Conservation (phyloP, 2,797 vertebrate species). For the Cossypha heuglini region DNA sequence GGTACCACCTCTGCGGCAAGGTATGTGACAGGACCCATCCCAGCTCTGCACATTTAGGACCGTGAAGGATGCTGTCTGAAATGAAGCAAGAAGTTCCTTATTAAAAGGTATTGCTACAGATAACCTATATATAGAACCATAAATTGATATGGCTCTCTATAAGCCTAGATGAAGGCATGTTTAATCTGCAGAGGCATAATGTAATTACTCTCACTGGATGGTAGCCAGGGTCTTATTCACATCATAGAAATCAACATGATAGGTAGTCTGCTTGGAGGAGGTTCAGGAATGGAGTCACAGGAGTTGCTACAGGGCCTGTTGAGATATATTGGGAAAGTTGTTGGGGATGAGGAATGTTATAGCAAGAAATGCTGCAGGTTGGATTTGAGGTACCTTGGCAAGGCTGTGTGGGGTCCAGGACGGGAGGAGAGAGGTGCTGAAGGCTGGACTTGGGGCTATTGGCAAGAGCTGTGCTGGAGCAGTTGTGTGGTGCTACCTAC, state of each 20-base stretch:
- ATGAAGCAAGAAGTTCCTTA: conserved; percentile 4
- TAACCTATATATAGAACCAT: conserved; percentile 51
- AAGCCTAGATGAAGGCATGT: conserved; percentile 38
- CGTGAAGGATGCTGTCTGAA: not conserved
- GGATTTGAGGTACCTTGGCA: conserved; percentile 56
- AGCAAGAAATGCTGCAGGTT: conserved; percentile 54
- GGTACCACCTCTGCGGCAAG: not conserved
- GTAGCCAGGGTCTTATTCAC: conserved; percentile 58
- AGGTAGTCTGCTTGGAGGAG: conserved; percentile 63
- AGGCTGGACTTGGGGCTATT: conserved; percentile 51
- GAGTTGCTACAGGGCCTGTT: conserved; percentile 63
- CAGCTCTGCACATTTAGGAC: not conserved
- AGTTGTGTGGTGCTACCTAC: conserved; percentile 58
- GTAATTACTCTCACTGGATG: conserved; percentile 57
- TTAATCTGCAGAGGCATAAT: conserved; percentile 59
- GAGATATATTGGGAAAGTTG: conserved; percentile 62
- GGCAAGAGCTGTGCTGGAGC: conserved; percentile 41
- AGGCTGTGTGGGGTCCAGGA: conserved; percentile 56
- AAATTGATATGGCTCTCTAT: conserved; percentile 36
- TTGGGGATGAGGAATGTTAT: conserved; percentile 53
- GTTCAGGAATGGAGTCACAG: conserved; percentile 65
- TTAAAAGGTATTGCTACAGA: conserved; percentile 56
- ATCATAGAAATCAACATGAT: conserved; percentile 59
- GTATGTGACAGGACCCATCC: not conserved
- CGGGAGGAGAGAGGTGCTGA: conserved; percentile 23